phyloP scores from a whole-genome alignment of 92 coral and sea anemone species.

The Nematostella vectensis region DNA sequence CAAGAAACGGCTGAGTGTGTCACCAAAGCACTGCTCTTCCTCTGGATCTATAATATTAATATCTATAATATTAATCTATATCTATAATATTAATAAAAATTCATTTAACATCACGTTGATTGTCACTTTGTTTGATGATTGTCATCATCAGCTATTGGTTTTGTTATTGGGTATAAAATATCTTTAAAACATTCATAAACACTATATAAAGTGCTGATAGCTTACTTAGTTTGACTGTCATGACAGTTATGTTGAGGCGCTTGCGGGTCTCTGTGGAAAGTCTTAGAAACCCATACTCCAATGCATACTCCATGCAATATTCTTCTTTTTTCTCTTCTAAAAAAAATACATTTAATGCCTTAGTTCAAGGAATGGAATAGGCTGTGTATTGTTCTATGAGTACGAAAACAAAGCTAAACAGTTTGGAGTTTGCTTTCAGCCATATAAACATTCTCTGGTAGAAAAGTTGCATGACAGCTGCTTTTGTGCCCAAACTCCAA shows the following conservation, averaged over 20 bases:
- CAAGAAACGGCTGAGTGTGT: conserved; percentile 77
- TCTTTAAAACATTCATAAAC: no score
- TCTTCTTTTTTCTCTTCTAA: conserved; percentile 61
- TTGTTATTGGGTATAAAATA: no score
- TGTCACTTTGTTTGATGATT: background rate
- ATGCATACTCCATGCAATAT: conserved; percentile 92
- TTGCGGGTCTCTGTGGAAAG: conserved; percentile 77
- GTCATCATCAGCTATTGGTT: background rate
- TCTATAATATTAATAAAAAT: no score
- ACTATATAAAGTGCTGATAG: no score
- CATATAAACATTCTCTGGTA: no score
- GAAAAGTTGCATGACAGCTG: no score
- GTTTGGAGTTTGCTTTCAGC: background rate
- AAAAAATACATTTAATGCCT: background rate
- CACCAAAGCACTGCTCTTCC: conserved; percentile 94
- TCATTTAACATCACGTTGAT: no score
- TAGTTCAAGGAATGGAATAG: no score
- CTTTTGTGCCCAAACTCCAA: no score
- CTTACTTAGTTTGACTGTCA: conserved; percentile 83
- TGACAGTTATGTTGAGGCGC: conserved; percentile 72
- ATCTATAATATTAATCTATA: no score
- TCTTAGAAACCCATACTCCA: conserved; percentile 91
- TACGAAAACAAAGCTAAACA: background rate
- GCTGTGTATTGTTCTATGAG: no score
- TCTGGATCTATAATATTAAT: conserved; percentile 58